Percentiles rank a stretch among this genome's conserved stretches.
phyloP scores from a whole-genome alignment of 2,113 vertebrate species.

The Lophura nycthemera region DNA sequence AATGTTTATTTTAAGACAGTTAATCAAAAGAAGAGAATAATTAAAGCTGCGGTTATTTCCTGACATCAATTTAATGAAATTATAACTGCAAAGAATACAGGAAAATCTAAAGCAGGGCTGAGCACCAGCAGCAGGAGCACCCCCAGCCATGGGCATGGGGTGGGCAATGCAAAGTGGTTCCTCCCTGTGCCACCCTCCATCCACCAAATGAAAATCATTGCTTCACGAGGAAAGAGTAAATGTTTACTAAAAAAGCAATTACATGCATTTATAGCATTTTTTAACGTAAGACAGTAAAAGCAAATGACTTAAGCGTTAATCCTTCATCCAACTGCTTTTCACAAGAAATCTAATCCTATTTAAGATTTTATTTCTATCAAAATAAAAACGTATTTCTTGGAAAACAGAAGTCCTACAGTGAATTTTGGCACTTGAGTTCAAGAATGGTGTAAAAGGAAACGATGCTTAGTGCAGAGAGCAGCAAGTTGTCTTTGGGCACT shows the following conservation, averaged over 20 bases:
- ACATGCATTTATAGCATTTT: constrained; percentile 54
- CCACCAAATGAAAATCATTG: constrained; percentile 38
- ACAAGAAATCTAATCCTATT: constrained; percentile 27
- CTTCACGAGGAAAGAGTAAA: constrained; percentile 49
- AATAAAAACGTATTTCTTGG: constrained; percentile 34
- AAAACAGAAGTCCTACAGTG: constrained; percentile 2
- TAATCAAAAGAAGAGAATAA: constrained; percentile 40
- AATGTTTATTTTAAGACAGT: constrained; percentile 57
- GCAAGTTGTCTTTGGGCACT: background rate
- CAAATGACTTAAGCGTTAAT: constrained; percentile 43
- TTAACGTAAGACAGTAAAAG: constrained; percentile 51
- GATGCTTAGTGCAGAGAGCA: background rate
- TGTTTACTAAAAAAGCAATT: constrained; percentile 65
- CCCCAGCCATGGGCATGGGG: background rate
- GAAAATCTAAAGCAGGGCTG: background rate
- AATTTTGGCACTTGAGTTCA: background rate
- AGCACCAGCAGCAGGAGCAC: background rate
- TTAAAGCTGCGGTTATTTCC: constrained; percentile 27
- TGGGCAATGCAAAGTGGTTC: background rate
- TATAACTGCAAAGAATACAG: background rate
- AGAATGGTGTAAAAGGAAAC: background rate
- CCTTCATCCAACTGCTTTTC: background rate
- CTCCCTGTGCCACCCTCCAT: background rate
- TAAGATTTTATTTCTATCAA: constrained; percentile 37
- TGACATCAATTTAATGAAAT: constrained; percentile 12